Evolutionary conservation across 2,888 invertebrate genomes (phyloP), one percentile per base, ranked within the genome.

Genomic region (Lycocerus yunnanus): DNA sequence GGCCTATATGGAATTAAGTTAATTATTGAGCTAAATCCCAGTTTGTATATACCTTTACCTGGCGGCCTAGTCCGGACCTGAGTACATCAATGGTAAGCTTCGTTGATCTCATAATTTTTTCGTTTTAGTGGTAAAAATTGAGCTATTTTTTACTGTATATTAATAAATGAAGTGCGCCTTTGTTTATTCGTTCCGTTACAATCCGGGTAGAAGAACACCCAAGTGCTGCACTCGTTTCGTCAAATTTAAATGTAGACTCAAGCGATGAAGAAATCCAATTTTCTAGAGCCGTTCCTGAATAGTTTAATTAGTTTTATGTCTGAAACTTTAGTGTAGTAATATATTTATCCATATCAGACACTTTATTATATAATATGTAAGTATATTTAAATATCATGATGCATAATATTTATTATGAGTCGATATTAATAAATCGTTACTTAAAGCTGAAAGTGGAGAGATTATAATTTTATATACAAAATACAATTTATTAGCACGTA

Each of bases 401-500:
- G 68, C 58, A 60, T 18, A 21, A 15, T 20, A 61, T 18, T 15
- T 20, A 71, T 72, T 72, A 72, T 59, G 15, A 68, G 65, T 66
- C 24, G 21, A 72, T 75, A 75, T 75, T 75, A 75, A 75, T 75
- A 75, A 75, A 75, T 75, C 67, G 60, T 61, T 43, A 43, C 43
- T 43, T 43, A 43, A 43, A 70, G 77, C 70, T 72, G 63, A 72
- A 79, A 79, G 80, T 81, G 79, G 81, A 81, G 77, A 79, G 80
- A 80, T 79, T 78, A 80, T 80, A 81, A 81, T 81, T 80, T 79
- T 43, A 43, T 43, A 43, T 43, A 43, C 43, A 43, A 82, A 79
- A 78, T 78, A 72, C 75, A 79, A 82, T 82, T 82, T 81, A 82
- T 81, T 79, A 71, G 73, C 77, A 76, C 77, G 74, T 78, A 75